Base-by-base conservation (phyloP, 2,797 vertebrate species). In the Rhynchonycteris naso region DNA sequence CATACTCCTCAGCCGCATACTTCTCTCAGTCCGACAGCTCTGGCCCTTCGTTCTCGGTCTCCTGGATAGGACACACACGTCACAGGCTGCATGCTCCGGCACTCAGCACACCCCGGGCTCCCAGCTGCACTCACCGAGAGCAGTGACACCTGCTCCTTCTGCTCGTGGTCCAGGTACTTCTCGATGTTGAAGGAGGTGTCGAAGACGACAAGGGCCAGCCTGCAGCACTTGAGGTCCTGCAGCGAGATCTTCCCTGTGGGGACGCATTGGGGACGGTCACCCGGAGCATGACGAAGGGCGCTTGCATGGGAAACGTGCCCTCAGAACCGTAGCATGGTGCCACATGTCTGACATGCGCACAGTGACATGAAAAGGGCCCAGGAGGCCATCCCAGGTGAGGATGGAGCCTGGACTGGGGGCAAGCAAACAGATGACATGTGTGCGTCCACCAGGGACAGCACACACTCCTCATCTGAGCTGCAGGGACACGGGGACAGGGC, bases 21-120 rank as follows among this genome's bases (percentile, higher is more conserved):
- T 97, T 99, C 97, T 99, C 99, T 99, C 99, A 99, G 98, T 99
- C 99, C 0, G 99, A 99, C 14, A 99, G 90, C 94, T 99, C 99
- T 79, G 99, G 99, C 43, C 98, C 98, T 33, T 99, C 98, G 0
- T 98, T 96, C 96, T 99, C 99, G 9, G 97, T 80, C 81, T 99
- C 99, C 99, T 99, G 94, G 52, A 93, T 1, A 11, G 2, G 6
- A 33, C 5, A 5, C 1, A 0, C 0, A 0, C 0, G 47, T 58
- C 43, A 14, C 4, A 1, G 43, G 43, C 43, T 43, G 43, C 43
- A 43, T 7, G n/a, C 5, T 5, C 43, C 8, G 43, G 43, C 43
- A 43, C 43, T 7, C 63, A 9, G n/a, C 65, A 33, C 26, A n/a
- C n/a, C 65, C 18, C 1, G 4, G 24, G 24, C 15, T 10, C 3